These are phyloP conservation scores for Ectropis crepuscularia DNA, from an alignment of 2,888 invertebrate genomes.

Conservation along the genomic window DNA sequence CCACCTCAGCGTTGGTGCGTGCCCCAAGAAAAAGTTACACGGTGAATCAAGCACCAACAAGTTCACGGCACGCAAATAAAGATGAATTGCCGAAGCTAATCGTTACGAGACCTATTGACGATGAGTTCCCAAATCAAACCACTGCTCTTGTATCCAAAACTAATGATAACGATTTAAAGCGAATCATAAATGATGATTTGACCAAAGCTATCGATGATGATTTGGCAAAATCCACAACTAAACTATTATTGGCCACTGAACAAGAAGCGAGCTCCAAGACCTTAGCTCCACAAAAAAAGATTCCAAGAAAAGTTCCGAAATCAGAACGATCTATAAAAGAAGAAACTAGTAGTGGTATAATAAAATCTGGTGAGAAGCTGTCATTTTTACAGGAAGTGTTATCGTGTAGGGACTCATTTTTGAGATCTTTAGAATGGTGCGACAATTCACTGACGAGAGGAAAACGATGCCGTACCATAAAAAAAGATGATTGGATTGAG, in stretches of 20 bases:
- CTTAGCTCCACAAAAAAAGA: slow-evolving; percentile 30
- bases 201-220: slow-evolving; percentile 56
- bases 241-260: slow-evolving; percentile 64
- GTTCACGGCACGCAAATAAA: slow-evolving; percentile 29
- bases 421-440: slow-evolving; percentile 79
- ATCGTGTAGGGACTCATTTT: slow-evolving; percentile 73
- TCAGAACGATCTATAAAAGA: slow-evolving; percentile 47
- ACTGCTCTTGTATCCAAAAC: slow-evolving; percentile 48
- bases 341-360: slow-evolving; percentile 57
- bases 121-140: slow-evolving; percentile 42
- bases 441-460: slow-evolving; percentile 78
- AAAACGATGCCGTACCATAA: slow-evolving; percentile 70
- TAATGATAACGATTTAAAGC: slow-evolving; percentile 54
- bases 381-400: slow-evolving; percentile 77
- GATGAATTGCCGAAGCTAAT: slow-evolving; percentile 48
- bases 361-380: slow-evolving; percentile 77
- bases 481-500: slow-evolving; percentile 76
- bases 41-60: slow-evolving; percentile 51
- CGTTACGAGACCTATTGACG: slow-evolving; percentile 49
- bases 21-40: slow-evolving; percentile 67
- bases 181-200: too few species aligned
- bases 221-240: slow-evolving; percentile 62
- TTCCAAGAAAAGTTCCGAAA: slow-evolving; percentile 45
- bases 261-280: slow-evolving; percentile 55
- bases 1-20: slow-evolving; percentile 63